Base-by-base conservation (phyloP, 2,888 invertebrate species). In the Phaedon cochleariae region DNA sequence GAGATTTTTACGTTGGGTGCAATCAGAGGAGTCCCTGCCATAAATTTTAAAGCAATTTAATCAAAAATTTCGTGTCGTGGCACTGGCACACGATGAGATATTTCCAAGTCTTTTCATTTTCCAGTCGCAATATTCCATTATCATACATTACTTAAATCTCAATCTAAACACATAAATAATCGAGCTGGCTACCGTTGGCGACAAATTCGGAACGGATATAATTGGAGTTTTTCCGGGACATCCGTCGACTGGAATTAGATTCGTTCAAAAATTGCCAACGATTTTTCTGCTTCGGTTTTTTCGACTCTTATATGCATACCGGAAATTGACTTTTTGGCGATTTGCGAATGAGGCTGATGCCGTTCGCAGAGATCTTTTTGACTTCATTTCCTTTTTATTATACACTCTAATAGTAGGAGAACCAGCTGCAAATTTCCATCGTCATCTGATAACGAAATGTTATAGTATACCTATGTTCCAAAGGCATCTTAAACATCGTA, bases 91-190 rank as follows among this genome's bases (percentile, higher is more conserved):
- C 72, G 72, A 69, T 73, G 76, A 77, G 76, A 76, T 75, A 74
- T 76, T 78, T 78, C 73, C 77, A 77, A 78, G 76, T 76, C 77
- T 72, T 76, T 74, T 74, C 74, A 74, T 77, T 75, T 72, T 74
- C 73, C 73, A 74, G 73, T 74, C 72, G 76, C 76, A 75, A 78
- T 79, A 78, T 79, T 79, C 80, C 79, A 79, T 80, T 79, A 79
- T 77, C 79, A 79, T 80, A 76, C 78, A 79, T 80, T 80, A 79
- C 78, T 79, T 79, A 79, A 79, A 79, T 69, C 77, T 77, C 80
- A 80, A 80, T 80, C 79, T 80, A 78, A 80, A 79, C 78, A 77
- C 79, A 79, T 80, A 79, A 80, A 80, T 80, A 80, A 75, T 76
- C 74, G 69, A 79, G 70, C 57, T 69, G 68, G 73, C 68, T 69